A percentile compares a stretch with the other conserved stretches of the same genome.
phyloP scores from a whole-genome alignment of 1,140 invertebrate genomes.

The Cydia amplana region DNA sequence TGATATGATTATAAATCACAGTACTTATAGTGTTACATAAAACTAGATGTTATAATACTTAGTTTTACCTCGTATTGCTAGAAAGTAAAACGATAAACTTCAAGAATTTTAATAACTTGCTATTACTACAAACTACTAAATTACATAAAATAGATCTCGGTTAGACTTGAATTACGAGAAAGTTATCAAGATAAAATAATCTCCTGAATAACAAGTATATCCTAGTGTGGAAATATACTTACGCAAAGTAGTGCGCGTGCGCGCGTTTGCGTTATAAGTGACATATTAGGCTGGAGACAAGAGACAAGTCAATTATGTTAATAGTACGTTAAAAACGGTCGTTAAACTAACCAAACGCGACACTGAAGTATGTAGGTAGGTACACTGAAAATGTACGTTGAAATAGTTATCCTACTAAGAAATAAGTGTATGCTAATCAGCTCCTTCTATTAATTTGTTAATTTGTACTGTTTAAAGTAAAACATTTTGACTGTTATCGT shows the following conservation, averaged over 20 bases:
- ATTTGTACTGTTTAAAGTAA: too few species aligned
- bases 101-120: background rate
- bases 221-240: background rate
- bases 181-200: conserved; percentile 28
- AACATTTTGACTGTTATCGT: too few species aligned
- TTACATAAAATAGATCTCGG: conserved; percentile 8
- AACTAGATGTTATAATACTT: background rate
- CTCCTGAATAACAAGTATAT: conserved; percentile 21
- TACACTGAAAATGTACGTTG: too few species aligned
- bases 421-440: too few species aligned
- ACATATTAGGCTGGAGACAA: background rate
- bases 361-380: too few species aligned
- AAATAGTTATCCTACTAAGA: too few species aligned
- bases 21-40: background rate
- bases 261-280: background rate
- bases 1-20: background rate
- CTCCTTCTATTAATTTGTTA: too few species aligned
- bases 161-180: conserved; percentile 16
- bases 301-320: background rate
- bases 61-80: background rate
- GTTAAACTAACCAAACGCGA: too few species aligned
- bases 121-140: conserved; percentile 17
- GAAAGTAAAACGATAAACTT: background rate
- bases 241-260: background rate
- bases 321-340: too few species aligned